These are phyloP conservation scores for Drosophila rubida DNA, from an alignment of 2,888 invertebrate species.

Conservation along the genomic window DNA sequence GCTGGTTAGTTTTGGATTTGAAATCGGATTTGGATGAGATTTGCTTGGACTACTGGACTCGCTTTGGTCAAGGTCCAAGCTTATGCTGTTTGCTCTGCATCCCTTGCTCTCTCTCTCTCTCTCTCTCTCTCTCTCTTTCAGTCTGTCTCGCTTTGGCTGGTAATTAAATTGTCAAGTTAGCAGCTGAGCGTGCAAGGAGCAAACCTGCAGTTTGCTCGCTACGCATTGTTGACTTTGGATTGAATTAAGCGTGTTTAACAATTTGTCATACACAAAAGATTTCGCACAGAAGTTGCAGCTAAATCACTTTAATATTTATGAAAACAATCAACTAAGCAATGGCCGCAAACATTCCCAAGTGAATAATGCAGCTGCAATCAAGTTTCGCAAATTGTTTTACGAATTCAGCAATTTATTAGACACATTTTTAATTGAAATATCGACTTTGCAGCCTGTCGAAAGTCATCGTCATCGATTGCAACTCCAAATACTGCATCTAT, in stretches of 20 bases:
- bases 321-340: constrained; percentile 7
- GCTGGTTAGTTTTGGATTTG: constrained; percentile 32
- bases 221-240: constrained; percentile 71
- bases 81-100: constrained; percentile 30
- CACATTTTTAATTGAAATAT: neutral
- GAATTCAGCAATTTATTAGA: neutral
- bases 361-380: constrained; percentile 4
- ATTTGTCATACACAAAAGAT: constrained; percentile 34
- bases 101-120: constrained; percentile 4
- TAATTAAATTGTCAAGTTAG: constrained; percentile 73
- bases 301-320: constrained; percentile 32
- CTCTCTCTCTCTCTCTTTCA: constrained; percentile 2
- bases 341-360: neutral
- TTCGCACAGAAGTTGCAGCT: constrained; percentile 10
- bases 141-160: constrained; percentile 35
- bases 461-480: neutral
- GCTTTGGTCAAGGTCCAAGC: constrained; percentile 41
- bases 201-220: constrained; percentile 34
- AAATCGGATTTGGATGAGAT: constrained; percentile 32
- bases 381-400: neutral
- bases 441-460: neutral
- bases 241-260: constrained; percentile 56
- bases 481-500: too few relatives aligned
- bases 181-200: constrained; percentile 22
- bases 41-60: constrained; percentile 28